Base-by-base conservation (phyloP, 2,113 vertebrate species). In the Oreotrochilus melanogaster region DNA sequence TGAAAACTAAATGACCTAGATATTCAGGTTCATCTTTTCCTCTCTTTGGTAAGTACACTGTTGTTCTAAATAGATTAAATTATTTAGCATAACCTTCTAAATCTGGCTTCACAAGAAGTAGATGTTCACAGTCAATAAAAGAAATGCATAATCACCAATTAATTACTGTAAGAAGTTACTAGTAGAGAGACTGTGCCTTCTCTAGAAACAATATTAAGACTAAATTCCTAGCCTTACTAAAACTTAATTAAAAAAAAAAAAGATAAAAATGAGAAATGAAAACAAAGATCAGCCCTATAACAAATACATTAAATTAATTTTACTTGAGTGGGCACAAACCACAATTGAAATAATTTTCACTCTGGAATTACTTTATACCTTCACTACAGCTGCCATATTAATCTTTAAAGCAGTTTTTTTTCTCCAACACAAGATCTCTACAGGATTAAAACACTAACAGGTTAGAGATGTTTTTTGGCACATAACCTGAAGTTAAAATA, bases 141-240 rank as follows among this genome's bases (percentile, higher is more conserved):
- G 73, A 94, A 85, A 82, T 58, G 58, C 56, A 62, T 88, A 90
- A 94, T 92, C 74, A 88, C 47, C 88, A 89, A 92, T 92, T 95
- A 70, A 86, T 96, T 86, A 83, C 35, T 88, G n/a, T 71, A 85
- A 88, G 43, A 93, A 95, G 81, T 78, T 84, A 64, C 62, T 95
- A 94, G 95, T 56, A 88, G 85, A 86, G 82, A 83, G 94, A 83
- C 43, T 57, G 28, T 78, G 43, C 58, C 51, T 83, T 72, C 92
- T 89, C 72, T 62, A 67, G 81, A 82, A 93, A 47, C 21, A 89
- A 62, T 73, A 91, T 88, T 89, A 92, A 92, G 92, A 71, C 78
- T 62, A 75, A 86, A 92, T 88, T 89, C 47, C 67, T 70, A 58
- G 51, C 1, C 0, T 83, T 76, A 83, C 22, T 83, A 62, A 79